These are phyloP conservation scores for Chloebia gouldiae DNA, from an alignment of 2,113 vertebrate species.

Conservation along the genomic window DNA sequence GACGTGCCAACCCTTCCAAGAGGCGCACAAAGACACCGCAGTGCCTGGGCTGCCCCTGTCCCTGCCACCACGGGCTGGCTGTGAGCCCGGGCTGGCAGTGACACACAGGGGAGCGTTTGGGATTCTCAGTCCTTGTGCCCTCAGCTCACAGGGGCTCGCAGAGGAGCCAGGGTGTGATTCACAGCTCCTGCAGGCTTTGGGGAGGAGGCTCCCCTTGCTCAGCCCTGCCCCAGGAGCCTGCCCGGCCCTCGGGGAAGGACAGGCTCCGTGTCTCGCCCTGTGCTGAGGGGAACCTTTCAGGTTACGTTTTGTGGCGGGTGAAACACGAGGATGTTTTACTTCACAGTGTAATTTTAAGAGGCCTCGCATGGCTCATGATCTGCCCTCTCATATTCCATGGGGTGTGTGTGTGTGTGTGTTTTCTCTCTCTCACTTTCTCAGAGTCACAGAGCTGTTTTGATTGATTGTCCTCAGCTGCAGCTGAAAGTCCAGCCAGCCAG, in stretches of 20 bases:
- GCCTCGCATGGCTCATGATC: slow-evolving; percentile 35
- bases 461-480: slow-evolving; percentile 71
- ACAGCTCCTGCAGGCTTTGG: background rate
- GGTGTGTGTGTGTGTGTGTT: background rate
- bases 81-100: background rate
- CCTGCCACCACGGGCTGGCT: background rate
- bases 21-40: background rate
- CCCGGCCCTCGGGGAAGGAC: background rate
- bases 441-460: slow-evolving; percentile 54
- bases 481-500: slow-evolving; percentile 57
- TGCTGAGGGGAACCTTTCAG: background rate
- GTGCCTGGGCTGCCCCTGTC: background rate
- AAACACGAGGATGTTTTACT: slow-evolving; percentile 35
- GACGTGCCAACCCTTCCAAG: rapidly evolving
- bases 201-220: background rate
- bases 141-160: background rate
- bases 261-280: background rate
- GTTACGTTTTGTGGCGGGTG: background rate
- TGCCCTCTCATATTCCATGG: slow-evolving; percentile 41
- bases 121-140: rapidly evolving
- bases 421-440: slow-evolving; percentile 26
- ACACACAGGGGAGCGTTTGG: background rate
- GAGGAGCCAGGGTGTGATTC: rapidly evolving
- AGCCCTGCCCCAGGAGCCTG: background rate
- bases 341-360: slow-evolving; percentile 44